Evolutionary conservation across 1,140 invertebrate species (phyloP), one percentile per base, ranked within the genome.

Genomic region (Tachypleus tridentatus): DNA sequence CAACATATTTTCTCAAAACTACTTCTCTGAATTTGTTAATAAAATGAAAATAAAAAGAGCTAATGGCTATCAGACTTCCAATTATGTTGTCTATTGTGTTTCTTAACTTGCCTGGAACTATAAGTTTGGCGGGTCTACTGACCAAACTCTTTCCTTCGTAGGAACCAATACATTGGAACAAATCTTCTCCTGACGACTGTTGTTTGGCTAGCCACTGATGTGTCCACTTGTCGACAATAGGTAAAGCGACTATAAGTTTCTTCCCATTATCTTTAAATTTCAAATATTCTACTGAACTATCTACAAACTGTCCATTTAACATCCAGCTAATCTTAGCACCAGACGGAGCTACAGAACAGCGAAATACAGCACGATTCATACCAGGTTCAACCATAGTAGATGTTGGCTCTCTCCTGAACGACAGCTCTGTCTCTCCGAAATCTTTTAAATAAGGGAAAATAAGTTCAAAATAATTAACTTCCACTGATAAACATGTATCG

Each of bases 121-220:
- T 66, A 51, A 72, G 50, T 51, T 70, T 66, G 4, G 70, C 70
- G 29, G 70, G 70, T 51, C 65, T 57, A 64, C 71, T 72, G 61
- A 71, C 61, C 58, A 72, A 57, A 49, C 53, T 64, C 60, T 60
- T 59, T 6, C 64, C 58, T 58, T 63, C 67, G 8, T 64, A 59
- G 50, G 62, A 50, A 3, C 66, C 65, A 50, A 66, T 63, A 65
- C 71, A 72, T 54, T 72, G 71, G 58, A 68, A 71, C 2, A 6
- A 61, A 56, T 69, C 62, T 57, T 64, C 51, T 7, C 53, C 29
- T 8, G 29, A 11, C n/a, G 51, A n/a, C 10, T 49, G 11, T 4
- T n/a, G 11, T 47, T 54, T 58, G 11, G 61, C 61, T 29, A 29
- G 29, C 29, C 29, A 29, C 29, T 29, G 0, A 29, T 29, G 29